These are phyloP conservation scores for Oplegnathus fasciatus DNA, from an alignment of 2,113 vertebrate genomes.

Conservation along the genomic window DNA sequence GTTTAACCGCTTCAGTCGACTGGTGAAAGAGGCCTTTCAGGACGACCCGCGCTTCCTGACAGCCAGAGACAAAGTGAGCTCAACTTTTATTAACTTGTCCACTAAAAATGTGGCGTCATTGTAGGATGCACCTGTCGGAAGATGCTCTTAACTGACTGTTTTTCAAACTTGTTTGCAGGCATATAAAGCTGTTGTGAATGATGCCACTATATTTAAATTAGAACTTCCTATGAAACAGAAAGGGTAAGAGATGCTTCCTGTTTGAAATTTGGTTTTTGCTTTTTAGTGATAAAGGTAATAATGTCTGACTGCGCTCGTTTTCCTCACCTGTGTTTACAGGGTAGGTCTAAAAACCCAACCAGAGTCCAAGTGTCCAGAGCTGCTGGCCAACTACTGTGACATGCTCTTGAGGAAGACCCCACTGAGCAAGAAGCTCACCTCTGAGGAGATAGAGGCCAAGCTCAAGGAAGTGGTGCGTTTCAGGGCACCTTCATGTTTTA, in stretches of 20 bases:
- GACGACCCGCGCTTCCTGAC: conserved; percentile 99
- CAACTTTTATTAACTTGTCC: rapidly evolving
- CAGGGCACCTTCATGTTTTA: too few relatives aligned
- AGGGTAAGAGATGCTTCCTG: conserved; percentile 86
- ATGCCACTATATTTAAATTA: conserved; percentile 99
- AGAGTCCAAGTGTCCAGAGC: conserved; percentile 98
- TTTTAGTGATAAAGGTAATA: background rate
- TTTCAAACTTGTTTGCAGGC: conserved; percentile 83
- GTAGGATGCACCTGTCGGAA: rapidly evolving
- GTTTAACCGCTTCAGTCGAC: conserved; percentile 98
- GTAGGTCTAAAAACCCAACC: conserved; percentile 98
- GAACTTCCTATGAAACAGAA: conserved; percentile 99
- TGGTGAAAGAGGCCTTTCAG: conserved; percentile 99
- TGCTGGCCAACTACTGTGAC: conserved; percentile 99
- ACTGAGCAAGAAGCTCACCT: conserved; percentile 98
- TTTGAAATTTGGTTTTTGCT: rapidly evolving
- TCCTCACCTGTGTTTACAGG: conserved; percentile 71
- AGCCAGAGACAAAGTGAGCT: conserved; percentile 95
- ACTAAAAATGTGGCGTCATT: background rate
- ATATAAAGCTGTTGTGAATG: conserved; percentile 99
- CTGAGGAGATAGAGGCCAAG: conserved; percentile 99
- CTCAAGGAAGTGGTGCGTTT: conserved; percentile 97
- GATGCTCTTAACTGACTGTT: background rate
- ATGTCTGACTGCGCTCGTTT: background rate
- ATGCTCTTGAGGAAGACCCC: conserved; percentile 99